These are phyloP conservation scores for Cladopsammia gracilis DNA, from an alignment of 64 coral and sea anemone species.

Conservation along the genomic window DNA sequence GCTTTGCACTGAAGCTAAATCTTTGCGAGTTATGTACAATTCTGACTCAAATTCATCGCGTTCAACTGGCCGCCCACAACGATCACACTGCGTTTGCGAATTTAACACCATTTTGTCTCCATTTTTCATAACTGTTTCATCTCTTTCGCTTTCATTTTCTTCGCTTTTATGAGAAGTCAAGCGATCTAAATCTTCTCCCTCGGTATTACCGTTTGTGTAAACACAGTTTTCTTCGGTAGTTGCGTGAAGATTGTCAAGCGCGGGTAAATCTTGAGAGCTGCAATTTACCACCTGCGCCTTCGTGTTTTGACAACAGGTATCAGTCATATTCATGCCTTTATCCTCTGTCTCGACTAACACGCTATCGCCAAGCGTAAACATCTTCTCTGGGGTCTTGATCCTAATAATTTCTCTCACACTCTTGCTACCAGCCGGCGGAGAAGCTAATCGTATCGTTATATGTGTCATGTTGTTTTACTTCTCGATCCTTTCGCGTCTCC, in stretches of 20 bases:
- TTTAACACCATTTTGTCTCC: neutral
- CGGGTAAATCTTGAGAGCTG: neutral
- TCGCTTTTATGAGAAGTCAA: neutral
- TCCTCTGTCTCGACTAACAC: conserved; percentile 11
- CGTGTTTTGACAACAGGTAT: neutral
- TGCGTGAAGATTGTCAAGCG: neutral
- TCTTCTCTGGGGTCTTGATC: conserved; percentile 66
- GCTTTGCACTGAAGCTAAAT: conserved; percentile 26
- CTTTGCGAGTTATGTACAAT: conserved; percentile 46
- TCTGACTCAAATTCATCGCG: conserved; percentile 41
- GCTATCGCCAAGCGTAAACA: conserved; percentile 20
- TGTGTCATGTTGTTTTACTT: conserved; percentile 35
- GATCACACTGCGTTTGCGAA: conserved; percentile 16
- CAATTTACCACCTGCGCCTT: neutral
- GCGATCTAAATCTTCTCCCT: neutral
- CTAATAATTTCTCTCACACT: conserved; percentile 55
- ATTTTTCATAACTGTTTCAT: neutral
- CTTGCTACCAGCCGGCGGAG: conserved; percentile 29
- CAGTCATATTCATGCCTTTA: neutral
- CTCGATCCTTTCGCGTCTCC: neutral
- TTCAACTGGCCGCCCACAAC: neutral
- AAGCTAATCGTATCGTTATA: conserved; percentile 55
- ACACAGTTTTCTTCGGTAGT: neutral
- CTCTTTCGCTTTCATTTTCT: conserved; percentile 2
- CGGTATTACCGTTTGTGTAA: neutral